Conservation (phyloP, 2,113 vertebrate genomes). For the Ptilorrhoa leucosticta region DNA sequence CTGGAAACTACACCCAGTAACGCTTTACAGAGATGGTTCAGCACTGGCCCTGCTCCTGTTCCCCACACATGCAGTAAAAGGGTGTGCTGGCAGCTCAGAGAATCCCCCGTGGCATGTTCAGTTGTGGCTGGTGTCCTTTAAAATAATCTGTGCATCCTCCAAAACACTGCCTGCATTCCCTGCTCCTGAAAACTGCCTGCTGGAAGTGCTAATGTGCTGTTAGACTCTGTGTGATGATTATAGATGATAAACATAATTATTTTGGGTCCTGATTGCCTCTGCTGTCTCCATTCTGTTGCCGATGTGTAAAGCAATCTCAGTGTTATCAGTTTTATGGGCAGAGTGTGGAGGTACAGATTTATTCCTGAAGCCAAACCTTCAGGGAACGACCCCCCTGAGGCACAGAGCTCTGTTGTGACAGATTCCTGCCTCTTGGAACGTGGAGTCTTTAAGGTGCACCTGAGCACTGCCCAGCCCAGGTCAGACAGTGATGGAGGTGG, state of each 20-base stretch:
- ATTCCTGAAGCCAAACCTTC: background rate
- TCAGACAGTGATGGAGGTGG: background rate
- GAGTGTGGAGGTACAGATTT: background rate
- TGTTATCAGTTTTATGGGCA: background rate
- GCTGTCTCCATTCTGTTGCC: background rate
- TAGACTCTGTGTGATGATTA: background rate
- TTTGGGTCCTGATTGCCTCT: background rate
- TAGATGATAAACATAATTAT: conserved; percentile 14
- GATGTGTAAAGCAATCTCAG: background rate
- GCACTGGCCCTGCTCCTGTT: background rate
- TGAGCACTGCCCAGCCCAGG: background rate
- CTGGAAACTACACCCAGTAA: background rate
- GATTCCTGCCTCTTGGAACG: background rate
- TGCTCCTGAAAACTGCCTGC: background rate
- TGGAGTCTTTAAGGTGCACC: background rate
- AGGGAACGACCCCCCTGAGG: accelerated
- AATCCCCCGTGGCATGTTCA: background rate
- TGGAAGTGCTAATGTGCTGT: background rate
- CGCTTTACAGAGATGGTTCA: background rate
- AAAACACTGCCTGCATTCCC: background rate
- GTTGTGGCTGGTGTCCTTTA: background rate
- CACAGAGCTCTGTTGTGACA: background rate
- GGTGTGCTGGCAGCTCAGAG: background rate
- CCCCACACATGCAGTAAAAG: background rate
- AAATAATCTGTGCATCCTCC: background rate